phyloP scores from a whole-genome alignment of 2,888 invertebrate genomes.

The Cactoblastis cactorum region DNA sequence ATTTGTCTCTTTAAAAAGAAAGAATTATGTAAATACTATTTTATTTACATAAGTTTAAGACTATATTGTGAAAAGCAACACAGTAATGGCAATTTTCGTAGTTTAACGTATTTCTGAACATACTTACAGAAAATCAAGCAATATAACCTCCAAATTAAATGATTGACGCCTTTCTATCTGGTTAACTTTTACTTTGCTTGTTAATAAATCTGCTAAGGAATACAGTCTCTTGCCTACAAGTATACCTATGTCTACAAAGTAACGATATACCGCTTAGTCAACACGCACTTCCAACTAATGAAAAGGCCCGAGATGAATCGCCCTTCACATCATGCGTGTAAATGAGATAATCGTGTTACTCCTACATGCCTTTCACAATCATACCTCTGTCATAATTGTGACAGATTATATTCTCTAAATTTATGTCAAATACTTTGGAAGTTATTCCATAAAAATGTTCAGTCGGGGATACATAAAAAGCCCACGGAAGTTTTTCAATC shows the following conservation, averaged over 20 bases:
- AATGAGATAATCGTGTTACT: conserved; percentile 12
- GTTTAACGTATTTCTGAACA: too few species aligned
- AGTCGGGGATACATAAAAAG: conserved; percentile 17
- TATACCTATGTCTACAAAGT: not conserved
- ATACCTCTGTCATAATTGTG: conserved; percentile 1
- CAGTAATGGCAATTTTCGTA: too few species aligned
- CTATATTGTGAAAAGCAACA: too few species aligned
- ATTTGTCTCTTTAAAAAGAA: too few species aligned
- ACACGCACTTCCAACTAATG: conserved; percentile 3
- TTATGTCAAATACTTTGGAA: conserved; percentile 17
- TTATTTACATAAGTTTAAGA: too few species aligned
- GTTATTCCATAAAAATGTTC: conserved; percentile 16
- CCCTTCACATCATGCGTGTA: conserved; percentile 4
- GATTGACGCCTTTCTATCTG: too few species aligned
- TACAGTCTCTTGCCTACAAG: not conserved
- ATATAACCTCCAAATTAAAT: too few species aligned
- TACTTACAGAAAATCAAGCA: too few species aligned
- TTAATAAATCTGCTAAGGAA: not conserved
- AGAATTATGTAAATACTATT: too few species aligned
- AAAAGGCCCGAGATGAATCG: conserved; percentile 12
- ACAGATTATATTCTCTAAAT: conserved; percentile 16
- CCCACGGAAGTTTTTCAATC: conserved; percentile 19
- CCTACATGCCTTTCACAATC: not conserved
- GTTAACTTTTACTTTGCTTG: not conserved
- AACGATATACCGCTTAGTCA: not conserved